Base-by-base conservation (phyloP, 2,888 invertebrate species). In the Argyra leucocephala region DNA sequence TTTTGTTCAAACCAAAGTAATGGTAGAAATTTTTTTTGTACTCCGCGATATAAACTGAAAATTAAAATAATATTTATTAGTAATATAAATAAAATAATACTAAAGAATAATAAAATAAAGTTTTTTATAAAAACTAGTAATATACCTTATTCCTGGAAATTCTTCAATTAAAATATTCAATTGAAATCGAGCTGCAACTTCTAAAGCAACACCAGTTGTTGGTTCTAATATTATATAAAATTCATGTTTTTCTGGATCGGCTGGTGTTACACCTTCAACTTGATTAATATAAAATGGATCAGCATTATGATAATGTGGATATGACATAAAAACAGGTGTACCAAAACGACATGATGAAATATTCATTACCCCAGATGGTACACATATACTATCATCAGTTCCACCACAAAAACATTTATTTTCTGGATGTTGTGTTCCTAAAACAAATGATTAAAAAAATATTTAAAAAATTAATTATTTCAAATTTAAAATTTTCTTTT, bases 251-350 rank as follows among this genome's bases (percentile, higher is more conserved):
- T 85, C 82, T 65, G 74, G 65, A 1, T 84, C 82, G 31, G 85
- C 81, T 0, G 94, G 91, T 1, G 78, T 71, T 74, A 94, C 73
- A 0, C 94, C 94, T 0, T 82, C 82, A 0, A 93, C 84, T 61
- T 81, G 81, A 18, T 86, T 80, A 15, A 81, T 70, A 68, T 90
- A 87, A 67, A 78, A 81, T 0, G 86, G 85, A 79, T 92, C 93
- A 0, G 85, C 93, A 71, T 87, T 83, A 73, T 87, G 83, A 78
- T 91, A 94, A 80, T 94, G 93, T 0, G 95, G 95, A 70, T 90
- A 84, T 1, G 93, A 90, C 70, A 91, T 84, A 75, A 90, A 91
- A 0, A 89, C 87, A 0, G 95, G 94, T 0, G 92, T 88, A 7
- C 89, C 91, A 73, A 82, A 89, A 64, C 90, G 84, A 71, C 91